A percentile compares a stretch with the other conserved stretches of the same genome.
These are phyloP conservation scores for Dipodomys spectabilis DNA, from an alignment of 2,113 vertebrate species.

Conservation along the genomic window DNA sequence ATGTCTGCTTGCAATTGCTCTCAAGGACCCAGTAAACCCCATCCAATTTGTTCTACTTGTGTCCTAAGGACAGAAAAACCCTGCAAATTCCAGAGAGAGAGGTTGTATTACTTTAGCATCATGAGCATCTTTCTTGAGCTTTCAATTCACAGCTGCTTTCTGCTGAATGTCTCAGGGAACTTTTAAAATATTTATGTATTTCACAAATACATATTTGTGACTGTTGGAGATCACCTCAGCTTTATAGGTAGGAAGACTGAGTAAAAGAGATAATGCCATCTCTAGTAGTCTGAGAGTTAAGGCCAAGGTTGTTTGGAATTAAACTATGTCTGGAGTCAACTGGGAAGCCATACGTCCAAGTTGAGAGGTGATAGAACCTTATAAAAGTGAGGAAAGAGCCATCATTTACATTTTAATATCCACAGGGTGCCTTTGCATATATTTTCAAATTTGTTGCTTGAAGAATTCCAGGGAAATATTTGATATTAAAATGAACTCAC, in stretches of 20 bases:
- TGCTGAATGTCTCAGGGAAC: slow-evolving; percentile 49
- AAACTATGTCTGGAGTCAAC: neutral
- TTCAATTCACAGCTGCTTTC: slow-evolving; percentile 62
- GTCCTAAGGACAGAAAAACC: slow-evolving; percentile 56
- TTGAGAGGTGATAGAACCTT: neutral
- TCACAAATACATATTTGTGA: slow-evolving; percentile 59
- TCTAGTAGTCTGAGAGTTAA: neutral
- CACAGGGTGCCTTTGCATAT: neutral
- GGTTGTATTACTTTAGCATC: slow-evolving; percentile 34
- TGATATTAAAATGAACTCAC: neutral
- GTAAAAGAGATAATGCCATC: neutral
- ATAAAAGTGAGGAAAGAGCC: neutral
- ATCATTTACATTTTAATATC: neutral
- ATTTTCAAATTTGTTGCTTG: neutral
- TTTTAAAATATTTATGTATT: slow-evolving; percentile 72
- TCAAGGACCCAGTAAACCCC: slow-evolving; percentile 48
- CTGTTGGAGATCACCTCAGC: slow-evolving; percentile 28
- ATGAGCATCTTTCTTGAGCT: slow-evolving; percentile 53
- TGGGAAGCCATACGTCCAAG: neutral
- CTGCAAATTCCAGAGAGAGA: slow-evolving; percentile 55
- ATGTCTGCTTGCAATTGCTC: neutral
- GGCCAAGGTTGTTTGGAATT: neutral
- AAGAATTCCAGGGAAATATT: neutral
- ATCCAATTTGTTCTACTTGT: slow-evolving; percentile 63
- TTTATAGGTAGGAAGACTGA: slow-evolving; percentile 23